phyloP scores from a whole-genome alignment of 2,797 vertebrate genomes.

The Pseudomugil tenellus region DNA sequence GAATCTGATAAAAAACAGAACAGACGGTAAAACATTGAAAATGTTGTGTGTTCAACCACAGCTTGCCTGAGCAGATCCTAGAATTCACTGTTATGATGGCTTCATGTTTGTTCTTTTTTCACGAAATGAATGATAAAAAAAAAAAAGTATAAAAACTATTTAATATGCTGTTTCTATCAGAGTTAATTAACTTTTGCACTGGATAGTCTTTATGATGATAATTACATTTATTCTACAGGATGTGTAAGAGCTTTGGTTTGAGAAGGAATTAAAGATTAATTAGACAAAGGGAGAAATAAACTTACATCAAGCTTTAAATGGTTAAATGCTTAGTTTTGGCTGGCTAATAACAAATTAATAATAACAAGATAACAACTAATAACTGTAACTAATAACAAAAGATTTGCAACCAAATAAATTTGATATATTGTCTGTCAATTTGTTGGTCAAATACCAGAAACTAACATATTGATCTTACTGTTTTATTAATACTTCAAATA shows the following conservation, averaged over 20 bases:
- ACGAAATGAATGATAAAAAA: background rate
- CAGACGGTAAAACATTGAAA: background rate
- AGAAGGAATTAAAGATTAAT: background rate
- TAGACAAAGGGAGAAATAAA: background rate
- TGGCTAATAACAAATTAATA: too few relatives aligned
- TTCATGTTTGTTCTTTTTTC: background rate
- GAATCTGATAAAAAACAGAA: background rate
- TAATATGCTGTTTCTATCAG: background rate
- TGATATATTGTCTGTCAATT: background rate
- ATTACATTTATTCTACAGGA: background rate
- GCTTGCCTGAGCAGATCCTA: background rate
- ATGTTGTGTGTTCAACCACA: background rate
- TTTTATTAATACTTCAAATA: too few relatives aligned
- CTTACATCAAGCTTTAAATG: background rate
- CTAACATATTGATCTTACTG: too few relatives aligned
- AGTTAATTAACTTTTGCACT: background rate
- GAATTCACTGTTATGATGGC: background rate
- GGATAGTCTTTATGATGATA: background rate
- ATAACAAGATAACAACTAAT: too few relatives aligned
- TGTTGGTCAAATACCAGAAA: background rate
- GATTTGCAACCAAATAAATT: background rate
- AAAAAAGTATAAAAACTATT: background rate
- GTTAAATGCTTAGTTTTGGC: too few relatives aligned
- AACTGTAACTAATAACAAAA: too few relatives aligned
- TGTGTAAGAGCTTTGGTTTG: background rate